Conservation (phyloP, 1,140 invertebrate species). For the Papilio machaon region DNA sequence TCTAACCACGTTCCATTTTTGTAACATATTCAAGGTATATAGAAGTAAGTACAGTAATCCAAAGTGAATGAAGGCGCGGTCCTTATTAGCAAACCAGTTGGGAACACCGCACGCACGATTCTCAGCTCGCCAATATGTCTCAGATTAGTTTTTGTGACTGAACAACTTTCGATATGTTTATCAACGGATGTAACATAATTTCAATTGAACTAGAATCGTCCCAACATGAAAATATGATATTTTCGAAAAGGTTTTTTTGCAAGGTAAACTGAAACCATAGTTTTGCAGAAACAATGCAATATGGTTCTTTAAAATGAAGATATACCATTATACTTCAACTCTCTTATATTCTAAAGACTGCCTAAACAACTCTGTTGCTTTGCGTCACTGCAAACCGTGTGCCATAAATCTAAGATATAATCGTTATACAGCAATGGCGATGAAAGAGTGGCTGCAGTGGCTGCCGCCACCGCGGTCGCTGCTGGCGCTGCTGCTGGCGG, state of each 20-base stretch:
- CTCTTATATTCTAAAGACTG: too few relatives aligned
- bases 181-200: conserved; percentile 8
- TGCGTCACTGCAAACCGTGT: too few relatives aligned
- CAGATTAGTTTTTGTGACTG: conserved; percentile 9
- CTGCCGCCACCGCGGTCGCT: conserved; percentile 88
- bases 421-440: conserved; percentile 80
- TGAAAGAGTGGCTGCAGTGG: conserved; percentile 88
- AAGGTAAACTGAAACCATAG: too few relatives aligned
- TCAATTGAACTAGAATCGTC: conserved; percentile 7
- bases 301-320: too few relatives aligned
- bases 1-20: not conserved
- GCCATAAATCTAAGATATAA: not conserved
- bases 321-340: too few relatives aligned
- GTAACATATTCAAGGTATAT: conserved; percentile 21
- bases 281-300: too few relatives aligned
- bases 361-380: too few relatives aligned
- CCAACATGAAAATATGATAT: not conserved
- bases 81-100: conserved; percentile 19
- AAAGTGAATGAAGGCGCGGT: conserved; percentile 9
- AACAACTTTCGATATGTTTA: conserved; percentile 30
- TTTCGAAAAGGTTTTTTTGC: not conserved
- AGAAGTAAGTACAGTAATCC: conserved; percentile 20
- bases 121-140: not conserved
- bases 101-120: not conserved
- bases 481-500: conserved; percentile 86